Evolutionary conservation across 2,888 invertebrate species (phyloP).

Genomic region (Timandra comae): DNA sequence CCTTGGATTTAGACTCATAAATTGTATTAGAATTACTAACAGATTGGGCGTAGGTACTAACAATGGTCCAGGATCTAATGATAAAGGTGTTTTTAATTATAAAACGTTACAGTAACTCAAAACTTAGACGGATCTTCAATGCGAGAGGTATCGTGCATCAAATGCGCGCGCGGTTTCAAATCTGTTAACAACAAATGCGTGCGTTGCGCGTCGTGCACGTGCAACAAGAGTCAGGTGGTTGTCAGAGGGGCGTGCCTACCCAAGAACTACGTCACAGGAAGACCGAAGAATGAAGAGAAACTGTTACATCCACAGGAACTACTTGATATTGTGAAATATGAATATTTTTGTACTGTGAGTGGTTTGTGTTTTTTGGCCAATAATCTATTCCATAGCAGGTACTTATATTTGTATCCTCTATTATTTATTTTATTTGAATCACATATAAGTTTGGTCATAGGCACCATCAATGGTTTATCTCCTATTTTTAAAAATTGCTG

Average conservation of each 20-base stretch:
- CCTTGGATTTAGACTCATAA: too few relatives aligned
- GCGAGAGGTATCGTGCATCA: slow-evolving; percentile 61
- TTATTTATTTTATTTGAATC: background rate
- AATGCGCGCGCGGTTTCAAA: slow-evolving; percentile 54
- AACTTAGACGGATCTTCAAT: slow-evolving; percentile 58
- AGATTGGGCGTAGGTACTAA: too few relatives aligned
- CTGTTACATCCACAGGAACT: slow-evolving; percentile 42
- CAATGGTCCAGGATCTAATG: too few relatives aligned
- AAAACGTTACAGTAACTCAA: slow-evolving; percentile 51
- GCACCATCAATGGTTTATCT: too few relatives aligned
- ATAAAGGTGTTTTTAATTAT: too few relatives aligned
- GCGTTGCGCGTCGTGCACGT: slow-evolving; percentile 48
- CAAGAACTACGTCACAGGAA: slow-evolving; percentile 40
- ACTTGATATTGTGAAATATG: slow-evolving; percentile 51
- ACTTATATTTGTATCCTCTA: too few relatives aligned
- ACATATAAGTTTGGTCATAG: too few relatives aligned
- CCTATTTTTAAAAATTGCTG: too few relatives aligned
- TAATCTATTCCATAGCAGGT: too few relatives aligned
- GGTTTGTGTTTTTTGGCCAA: slow-evolving; percentile 1
- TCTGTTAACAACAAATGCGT: slow-evolving; percentile 41
- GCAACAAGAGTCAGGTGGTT: slow-evolving; percentile 39
- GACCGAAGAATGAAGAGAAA: slow-evolving; percentile 51
- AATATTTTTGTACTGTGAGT: slow-evolving; percentile 61
- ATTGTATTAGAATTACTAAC: too few relatives aligned
- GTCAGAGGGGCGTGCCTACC: slow-evolving; percentile 50